A percentile compares a stretch with the other conserved stretches of the same genome.
These are phyloP conservation scores for Zoanthus solanderi DNA, from an alignment of 92 coral and sea anemone species.

Conservation along the genomic window DNA sequence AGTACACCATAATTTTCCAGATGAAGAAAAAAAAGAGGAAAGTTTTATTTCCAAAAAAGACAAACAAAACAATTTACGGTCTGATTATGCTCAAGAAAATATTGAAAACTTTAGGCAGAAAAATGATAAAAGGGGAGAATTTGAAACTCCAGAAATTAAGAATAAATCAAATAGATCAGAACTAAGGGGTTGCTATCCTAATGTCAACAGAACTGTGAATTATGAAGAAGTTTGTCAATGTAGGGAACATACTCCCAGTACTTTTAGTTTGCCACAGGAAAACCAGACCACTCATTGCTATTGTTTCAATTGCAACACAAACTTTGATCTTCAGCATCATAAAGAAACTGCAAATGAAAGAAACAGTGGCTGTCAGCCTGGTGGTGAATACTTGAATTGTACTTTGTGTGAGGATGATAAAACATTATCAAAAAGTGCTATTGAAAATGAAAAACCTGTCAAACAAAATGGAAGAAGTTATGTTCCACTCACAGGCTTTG, in stretches of 20 bases:
- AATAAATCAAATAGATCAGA: background rate
- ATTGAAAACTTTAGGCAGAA: background rate
- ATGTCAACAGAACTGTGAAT: background rate
- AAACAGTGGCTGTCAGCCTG: background rate
- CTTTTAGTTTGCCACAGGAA: background rate
- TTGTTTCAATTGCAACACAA: background rate
- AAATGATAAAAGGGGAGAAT: background rate
- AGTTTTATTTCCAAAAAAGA: background rate
- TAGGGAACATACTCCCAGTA: background rate
- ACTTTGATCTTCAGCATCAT: background rate
- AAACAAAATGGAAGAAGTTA: background rate
- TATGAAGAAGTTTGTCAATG: background rate
- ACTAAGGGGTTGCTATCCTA: background rate
- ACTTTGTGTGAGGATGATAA: background rate
- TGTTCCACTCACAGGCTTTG: background rate
- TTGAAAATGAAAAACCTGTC: background rate
- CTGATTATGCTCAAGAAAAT: background rate
- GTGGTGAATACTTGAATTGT: background rate
- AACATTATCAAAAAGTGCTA: background rate
- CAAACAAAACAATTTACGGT: background rate
- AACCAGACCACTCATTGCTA: background rate
- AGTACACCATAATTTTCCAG: background rate
- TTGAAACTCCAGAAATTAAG: background rate
- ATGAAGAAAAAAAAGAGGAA: background rate
- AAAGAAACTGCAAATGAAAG: background rate